Evolutionary conservation across 2,797 vertebrate species (phyloP).

Genomic region (Otus scops): DNA sequence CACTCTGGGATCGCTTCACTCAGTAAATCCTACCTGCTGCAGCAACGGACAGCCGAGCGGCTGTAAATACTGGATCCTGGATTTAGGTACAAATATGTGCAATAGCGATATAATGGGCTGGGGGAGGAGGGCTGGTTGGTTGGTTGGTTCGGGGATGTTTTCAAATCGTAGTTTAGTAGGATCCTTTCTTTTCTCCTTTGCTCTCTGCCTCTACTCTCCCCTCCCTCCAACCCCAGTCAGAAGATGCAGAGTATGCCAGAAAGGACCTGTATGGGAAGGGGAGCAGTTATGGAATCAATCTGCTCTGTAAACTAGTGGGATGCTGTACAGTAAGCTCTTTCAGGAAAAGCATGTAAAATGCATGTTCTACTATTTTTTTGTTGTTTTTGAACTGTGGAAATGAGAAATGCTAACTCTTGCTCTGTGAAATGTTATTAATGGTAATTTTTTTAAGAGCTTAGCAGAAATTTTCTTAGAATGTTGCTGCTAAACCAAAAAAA

Average conservation of each 20-base stretch:
- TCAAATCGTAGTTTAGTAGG: background rate
- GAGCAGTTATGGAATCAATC: background rate
- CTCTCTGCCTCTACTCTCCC: background rate
- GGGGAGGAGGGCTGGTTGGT: background rate
- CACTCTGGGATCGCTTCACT: conserved; percentile 69
- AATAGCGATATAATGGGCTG: background rate
- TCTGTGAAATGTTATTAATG: background rate
- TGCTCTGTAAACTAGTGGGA: background rate
- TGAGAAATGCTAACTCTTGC: background rate
- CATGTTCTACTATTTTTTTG: background rate
- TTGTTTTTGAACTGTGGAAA: background rate
- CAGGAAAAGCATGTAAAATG: background rate
- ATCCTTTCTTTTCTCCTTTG: background rate
- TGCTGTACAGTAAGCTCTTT: conserved; percentile 26
- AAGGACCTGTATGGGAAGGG: background rate
- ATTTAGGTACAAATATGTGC: conserved; percentile 73
- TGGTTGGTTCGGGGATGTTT: background rate
- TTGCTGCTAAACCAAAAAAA: background rate
- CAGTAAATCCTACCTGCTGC: conserved; percentile 69
- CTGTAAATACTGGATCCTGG: conserved; percentile 85
- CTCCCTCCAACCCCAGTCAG: background rate
- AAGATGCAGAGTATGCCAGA: background rate
- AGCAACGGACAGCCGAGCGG: conserved; percentile 62
- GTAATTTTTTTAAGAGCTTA: background rate
- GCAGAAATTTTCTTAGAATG: background rate